Evolutionary conservation across 2,888 invertebrate genomes (phyloP).

Genomic region (Barypeithes pellucidus): DNA sequence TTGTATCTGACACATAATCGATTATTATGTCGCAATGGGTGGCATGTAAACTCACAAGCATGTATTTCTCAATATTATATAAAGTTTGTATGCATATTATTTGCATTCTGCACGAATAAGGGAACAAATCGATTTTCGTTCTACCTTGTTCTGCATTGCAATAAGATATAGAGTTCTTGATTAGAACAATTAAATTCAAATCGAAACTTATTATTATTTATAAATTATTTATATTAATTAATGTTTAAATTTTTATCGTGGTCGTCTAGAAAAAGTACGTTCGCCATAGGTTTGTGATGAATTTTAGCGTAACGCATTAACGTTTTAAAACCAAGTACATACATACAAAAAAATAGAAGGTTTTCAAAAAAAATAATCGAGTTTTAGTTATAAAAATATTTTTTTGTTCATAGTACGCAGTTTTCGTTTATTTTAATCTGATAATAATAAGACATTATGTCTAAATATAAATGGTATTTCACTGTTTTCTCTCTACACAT

Average conservation of each 20-base stretch:
- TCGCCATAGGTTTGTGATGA: too few species aligned
- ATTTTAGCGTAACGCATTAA: background rate
- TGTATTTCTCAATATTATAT: constrained; percentile 26
- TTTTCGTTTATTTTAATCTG: background rate
- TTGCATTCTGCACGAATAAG: constrained; percentile 34
- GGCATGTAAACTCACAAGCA: constrained; percentile 17
- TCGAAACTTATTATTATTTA: too few species aligned
- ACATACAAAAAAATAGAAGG: background rate
- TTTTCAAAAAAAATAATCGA: background rate
- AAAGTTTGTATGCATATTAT: constrained; percentile 22
- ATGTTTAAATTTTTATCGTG: too few species aligned
- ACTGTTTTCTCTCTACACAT: too few species aligned
- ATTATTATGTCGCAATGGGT: constrained; percentile 19
- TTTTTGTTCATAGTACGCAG: background rate
- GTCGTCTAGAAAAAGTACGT: too few species aligned
- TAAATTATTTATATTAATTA: too few species aligned
- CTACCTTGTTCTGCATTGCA: constrained; percentile 1
- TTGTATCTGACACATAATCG: constrained; percentile 18
- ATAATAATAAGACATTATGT: background rate
- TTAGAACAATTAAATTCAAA: too few species aligned
- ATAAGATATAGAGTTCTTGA: too few species aligned
- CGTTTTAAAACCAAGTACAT: too few species aligned
- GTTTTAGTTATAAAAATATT: background rate
- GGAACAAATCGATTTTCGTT: constrained; percentile 30
- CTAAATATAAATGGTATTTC: background rate